Conservation (phyloP, 2,888 invertebrate species). For the Rugalucina vietnamica region DNA sequence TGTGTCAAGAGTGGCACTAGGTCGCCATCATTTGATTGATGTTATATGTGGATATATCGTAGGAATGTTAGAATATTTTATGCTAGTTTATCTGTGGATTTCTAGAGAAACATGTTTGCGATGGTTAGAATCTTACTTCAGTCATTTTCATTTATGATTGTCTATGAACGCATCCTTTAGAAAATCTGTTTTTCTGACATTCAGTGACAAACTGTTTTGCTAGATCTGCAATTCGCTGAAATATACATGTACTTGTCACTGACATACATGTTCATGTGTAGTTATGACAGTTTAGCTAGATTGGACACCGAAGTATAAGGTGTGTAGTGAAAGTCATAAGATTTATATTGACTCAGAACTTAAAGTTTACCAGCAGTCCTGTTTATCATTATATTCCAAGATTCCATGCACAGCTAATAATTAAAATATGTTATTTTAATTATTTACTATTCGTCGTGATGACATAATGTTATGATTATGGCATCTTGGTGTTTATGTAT, state of each 20-base stretch:
- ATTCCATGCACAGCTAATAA: no score
- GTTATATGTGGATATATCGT: constrained; percentile 90
- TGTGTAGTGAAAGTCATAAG: no score
- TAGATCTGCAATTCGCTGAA: neutral
- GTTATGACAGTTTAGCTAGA: no score
- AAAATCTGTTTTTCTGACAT: neutral
- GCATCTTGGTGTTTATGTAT: no score
- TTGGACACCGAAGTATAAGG: no score
- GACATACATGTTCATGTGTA: neutral
- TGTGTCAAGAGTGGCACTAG: constrained; percentile 91
- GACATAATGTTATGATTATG: no score
- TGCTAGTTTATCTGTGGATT: constrained; percentile 71
- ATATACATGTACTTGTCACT: neutral
- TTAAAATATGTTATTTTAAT: no score
- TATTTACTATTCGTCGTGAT: no score
- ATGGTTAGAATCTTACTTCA: constrained; percentile 75
- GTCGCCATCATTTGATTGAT: constrained; percentile 95
- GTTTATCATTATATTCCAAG: no score
- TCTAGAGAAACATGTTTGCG: constrained; percentile 68
- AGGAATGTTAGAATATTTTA: constrained; percentile 85
- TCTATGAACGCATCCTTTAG: neutral
- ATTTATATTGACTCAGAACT: no score
- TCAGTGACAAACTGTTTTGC: no score
- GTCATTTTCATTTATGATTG: constrained; percentile 74
- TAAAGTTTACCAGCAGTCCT: no score